Evolutionary conservation across 2,113 vertebrate species (phyloP), one percentile per base, ranked within the genome.

Genomic region (Daubentonia madagascariensis): DNA sequence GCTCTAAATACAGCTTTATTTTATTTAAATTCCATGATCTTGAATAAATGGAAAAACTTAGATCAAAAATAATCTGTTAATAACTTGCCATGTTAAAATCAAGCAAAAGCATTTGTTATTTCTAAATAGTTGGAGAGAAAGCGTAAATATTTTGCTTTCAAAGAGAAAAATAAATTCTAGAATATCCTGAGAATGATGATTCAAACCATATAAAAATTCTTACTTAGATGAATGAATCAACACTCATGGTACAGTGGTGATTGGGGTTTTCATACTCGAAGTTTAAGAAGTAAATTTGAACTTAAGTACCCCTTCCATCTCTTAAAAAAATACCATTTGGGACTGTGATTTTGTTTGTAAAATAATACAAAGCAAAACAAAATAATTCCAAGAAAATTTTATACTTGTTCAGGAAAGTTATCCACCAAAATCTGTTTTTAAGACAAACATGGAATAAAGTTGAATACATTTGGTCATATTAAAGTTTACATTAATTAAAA

Each of bases 1-100:
- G 98, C 93, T 99, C 98, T 99, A 98, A 98, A 98, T 99, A 98
- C 96, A 98, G 98, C 97, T 97, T 98, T 93, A 37, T 97, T 57
- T 97, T 98, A 0, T 98, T 98, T 87, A 83, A 94, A 95, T 96
- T 92, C 91, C 96, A 96, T 81, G 96, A 90, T 87, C 92, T 63
- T 13, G 88, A 98, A 91, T 22, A 96, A 97, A 85, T 76, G 84
- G 92, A 97, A 91, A 95, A 98, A 6, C 40, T 93, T 0, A 75
- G 80, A 63, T 1, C 81, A 8, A 93, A 92, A 81, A 97, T 97
- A 0, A 72, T 96, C 91, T 98, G 89, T 90, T 98, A 97, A 92
- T 0, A 87, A 96, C 83, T 88, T 95, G 95, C 83, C 54, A 30
- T 20, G 68, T 68, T 75, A 63, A 65, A 85, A 50, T 25, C 13